Percentiles rank a stretch among this genome's conserved stretches.
phyloP scores from a whole-genome alignment of 2,888 invertebrate species.

The Eledone cirrhosa region DNA sequence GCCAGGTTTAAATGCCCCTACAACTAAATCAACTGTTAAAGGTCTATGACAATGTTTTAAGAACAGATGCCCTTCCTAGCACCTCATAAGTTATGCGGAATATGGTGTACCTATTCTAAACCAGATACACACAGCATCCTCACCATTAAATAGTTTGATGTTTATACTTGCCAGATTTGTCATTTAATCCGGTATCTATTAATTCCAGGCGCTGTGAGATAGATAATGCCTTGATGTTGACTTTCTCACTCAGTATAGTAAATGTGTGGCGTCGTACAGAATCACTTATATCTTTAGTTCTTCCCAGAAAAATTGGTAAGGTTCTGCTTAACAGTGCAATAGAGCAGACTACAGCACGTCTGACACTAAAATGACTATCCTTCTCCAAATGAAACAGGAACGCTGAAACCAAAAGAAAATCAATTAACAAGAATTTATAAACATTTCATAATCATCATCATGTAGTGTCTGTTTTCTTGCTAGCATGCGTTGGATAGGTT shows the following conservation, averaged over 20 bases:
- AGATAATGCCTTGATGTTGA: slow-evolving; percentile 72
- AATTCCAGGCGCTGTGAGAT: slow-evolving; percentile 75
- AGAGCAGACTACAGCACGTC: slow-evolving; percentile 76
- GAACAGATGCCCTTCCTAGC: too few species aligned
- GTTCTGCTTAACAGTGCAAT: slow-evolving; percentile 80
- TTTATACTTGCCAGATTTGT: slow-evolving; percentile 70
- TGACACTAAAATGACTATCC: slow-evolving; percentile 81
- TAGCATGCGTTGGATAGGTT: too few species aligned
- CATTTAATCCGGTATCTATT: slow-evolving; percentile 74
- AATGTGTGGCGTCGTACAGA: slow-evolving; percentile 76
- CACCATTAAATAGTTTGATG: neutral
- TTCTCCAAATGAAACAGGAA: slow-evolving; percentile 62
- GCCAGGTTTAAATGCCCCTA: too few species aligned
- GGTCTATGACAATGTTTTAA: too few species aligned
- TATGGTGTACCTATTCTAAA: too few species aligned
- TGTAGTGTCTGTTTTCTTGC: too few species aligned
- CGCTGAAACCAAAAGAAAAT: slow-evolving; percentile 45
- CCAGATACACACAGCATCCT: too few species aligned
- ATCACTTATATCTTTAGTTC: slow-evolving; percentile 81
- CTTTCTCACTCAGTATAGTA: slow-evolving; percentile 68
- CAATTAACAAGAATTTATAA: neutral
- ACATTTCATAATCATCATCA: too few species aligned
- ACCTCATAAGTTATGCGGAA: too few species aligned
- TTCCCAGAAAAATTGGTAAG: slow-evolving; percentile 76
- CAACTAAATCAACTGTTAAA: too few species aligned